Evolutionary conservation across 2,797 vertebrate species (phyloP), one percentile per base, ranked within the genome.

Genomic region (Enteromius trimaculatus): DNA sequence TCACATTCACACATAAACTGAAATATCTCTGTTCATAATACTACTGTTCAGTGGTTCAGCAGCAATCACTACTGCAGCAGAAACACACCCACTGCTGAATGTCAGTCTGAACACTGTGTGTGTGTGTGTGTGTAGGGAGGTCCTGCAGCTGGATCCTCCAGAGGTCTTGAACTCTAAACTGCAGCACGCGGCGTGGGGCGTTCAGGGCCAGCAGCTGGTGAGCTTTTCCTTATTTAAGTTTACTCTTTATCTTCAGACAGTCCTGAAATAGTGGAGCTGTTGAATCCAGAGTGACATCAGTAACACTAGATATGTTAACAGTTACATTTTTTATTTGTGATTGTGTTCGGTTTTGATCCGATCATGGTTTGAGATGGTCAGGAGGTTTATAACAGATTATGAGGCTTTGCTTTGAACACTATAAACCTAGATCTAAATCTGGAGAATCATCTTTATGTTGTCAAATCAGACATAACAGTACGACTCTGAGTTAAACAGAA

Each of bases 181-280:
- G 4, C 95, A 95, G 92, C 94, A 95, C 53, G 94, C 94, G 51
- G 94, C 94, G 0, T 95, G 95, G 95, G 94, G 95, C 6, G 84
- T 94, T 79, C 91, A 88, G 0, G 91, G 92, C 58, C 94, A 95
- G 84, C 94, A 95, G 89, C 86, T 95, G 92, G 94, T 95, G 86
- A 92, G 92, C 3, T 31, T 77, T 69, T 71, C 39, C 23, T 39
- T 66, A 53, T 44, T 6, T 6, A 31, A 23, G 29, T 26, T 70
- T 26, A 17, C 6, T 17, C 6, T 44, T 44, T 70, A 70, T n/a
- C n/a, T 69, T 42, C 6, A 70, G 39, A 47, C 3, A 17, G 3
- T 47, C 7, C 13, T 17, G 14, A 17, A 62, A 62, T 14, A 62
- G 23, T 29, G 58, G 66, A 44, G 39, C 6, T 17, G n/a, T 47